phyloP scores from a whole-genome alignment of 2,797 vertebrate genomes.

The Myiotriccus ornatus region DNA sequence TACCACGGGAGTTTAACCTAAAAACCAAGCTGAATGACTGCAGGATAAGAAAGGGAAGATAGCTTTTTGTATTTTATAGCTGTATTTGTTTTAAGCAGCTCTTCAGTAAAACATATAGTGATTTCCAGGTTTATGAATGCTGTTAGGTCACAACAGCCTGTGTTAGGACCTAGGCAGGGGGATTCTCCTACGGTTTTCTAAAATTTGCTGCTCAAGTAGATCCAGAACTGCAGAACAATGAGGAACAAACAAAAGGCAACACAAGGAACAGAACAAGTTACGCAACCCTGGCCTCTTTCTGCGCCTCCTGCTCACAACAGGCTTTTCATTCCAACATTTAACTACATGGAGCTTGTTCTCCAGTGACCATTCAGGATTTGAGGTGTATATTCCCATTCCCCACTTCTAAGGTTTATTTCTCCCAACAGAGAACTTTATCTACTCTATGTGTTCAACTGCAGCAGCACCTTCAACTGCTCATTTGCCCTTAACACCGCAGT shows the following conservation, averaged over 20 bases:
- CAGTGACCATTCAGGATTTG: background rate
- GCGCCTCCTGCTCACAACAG: background rate
- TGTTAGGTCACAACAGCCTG: background rate
- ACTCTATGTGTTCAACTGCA: background rate
- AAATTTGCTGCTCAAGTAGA: background rate
- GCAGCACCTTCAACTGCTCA: background rate
- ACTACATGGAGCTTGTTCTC: background rate
- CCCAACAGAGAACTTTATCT: background rate
- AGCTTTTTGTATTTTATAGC: background rate
- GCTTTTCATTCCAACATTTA: background rate
- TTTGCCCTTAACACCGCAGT: background rate
- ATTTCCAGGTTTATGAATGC: background rate
- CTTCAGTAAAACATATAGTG: background rate
- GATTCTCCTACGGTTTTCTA: background rate
- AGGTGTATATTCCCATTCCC: background rate
- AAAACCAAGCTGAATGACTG: background rate
- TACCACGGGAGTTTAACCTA: background rate
- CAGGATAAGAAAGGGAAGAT: background rate
- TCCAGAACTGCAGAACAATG: background rate
- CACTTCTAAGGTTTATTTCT: background rate
- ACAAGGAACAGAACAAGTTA: constrained; percentile 6
- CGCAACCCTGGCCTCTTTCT: background rate
- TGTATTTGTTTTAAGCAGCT: background rate
- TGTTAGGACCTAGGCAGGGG: background rate
- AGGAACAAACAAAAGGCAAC: background rate